phyloP scores from a whole-genome alignment of 2,888 invertebrate genomes.

The Chymomyza amoena region DNA sequence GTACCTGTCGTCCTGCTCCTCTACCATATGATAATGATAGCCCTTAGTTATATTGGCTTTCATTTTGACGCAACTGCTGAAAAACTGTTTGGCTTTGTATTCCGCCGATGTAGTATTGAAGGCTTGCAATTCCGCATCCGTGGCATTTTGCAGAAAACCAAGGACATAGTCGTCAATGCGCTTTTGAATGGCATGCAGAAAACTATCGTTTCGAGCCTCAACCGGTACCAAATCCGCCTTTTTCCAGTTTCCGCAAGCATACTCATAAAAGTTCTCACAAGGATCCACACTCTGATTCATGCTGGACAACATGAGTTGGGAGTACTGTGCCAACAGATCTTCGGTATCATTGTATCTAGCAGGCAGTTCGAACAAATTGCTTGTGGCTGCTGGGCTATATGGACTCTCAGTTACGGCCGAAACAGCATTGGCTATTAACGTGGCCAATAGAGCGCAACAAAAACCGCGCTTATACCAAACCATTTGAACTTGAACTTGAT shows the following conservation, averaged over 20 bases:
- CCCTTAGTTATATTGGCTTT: slow-evolving; percentile 58
- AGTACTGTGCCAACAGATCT: slow-evolving; percentile 67
- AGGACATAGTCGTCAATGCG: slow-evolving; percentile 60
- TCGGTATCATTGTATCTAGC: slow-evolving; percentile 53
- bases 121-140: slow-evolving; percentile 35
- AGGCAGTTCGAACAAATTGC: slow-evolving; percentile 56
- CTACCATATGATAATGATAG: slow-evolving; percentile 40
- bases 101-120: slow-evolving; percentile 52
- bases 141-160: slow-evolving; percentile 59
- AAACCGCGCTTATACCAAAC: slow-evolving; percentile 21
- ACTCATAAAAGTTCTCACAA: slow-evolving; percentile 75
- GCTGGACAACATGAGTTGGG: slow-evolving; percentile 60
- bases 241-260: slow-evolving; percentile 73
- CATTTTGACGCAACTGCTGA: slow-evolving; percentile 58
- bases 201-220: slow-evolving; percentile 57
- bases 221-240: slow-evolving; percentile 52
- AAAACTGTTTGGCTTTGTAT: slow-evolving; percentile 67
- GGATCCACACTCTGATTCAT: slow-evolving; percentile 73
- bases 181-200: slow-evolving; percentile 65
- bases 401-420: not conserved
- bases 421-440: slow-evolving; percentile 31
- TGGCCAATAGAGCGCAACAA: slow-evolving; percentile 43
- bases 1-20: slow-evolving; percentile 43
- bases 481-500: slow-evolving; percentile 28
- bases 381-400: slow-evolving; percentile 11